Evolutionary conservation across 1,140 invertebrate species (phyloP), one percentile per base, ranked within the genome.

Genomic region (Alviniconcha marisindica): DNA sequence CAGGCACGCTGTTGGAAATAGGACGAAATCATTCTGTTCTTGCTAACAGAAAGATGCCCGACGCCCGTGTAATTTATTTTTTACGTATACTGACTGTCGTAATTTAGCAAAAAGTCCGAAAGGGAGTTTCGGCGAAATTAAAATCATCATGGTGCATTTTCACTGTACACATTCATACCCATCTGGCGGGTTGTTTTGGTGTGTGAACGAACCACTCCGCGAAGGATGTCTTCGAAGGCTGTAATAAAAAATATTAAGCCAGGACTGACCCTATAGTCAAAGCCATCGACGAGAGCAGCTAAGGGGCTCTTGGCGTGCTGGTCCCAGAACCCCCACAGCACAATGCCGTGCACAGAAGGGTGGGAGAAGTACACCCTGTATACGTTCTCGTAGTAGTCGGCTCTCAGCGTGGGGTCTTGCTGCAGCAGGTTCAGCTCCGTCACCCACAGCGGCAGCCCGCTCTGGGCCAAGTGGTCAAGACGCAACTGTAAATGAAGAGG

Each of bases 281-380:
- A 18, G n/a, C 76, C 76, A 7, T 77, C 76, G 12, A 54, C 76
- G 44, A 77, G 44, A 15, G 44, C 48, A 33, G 44, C 21, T 0
- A n/a, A 48, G 12, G 28, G 40, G n/a, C n/a, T 54, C 0, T 24
- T 31, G 31, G 44, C 44, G 14, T 77, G 54, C 28, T 85, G 40
- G 42, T 90, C 88, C 89, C 89, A 91, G 87, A 91, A 90, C 1
- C 89, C 91, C 91, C 91, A 91, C 74, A 91, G 78, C 1, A 91
- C 28, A 14, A 91, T 73, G 15, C 89, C 91, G 31, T 90, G 66
- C n/a, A 91, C 88, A 0, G 84, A 83, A 15, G 87, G 87, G 79
- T 91, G 90, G 81, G 87, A 88, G 81, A 88, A 91, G 81, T 81
- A 88, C 21, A 89, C 74, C 2, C 86, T 85, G 15, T 90, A 74